A percentile compares a stretch with the other conserved stretches of the same genome.
These are phyloP conservation scores for Nymphicus hollandicus DNA, from an alignment of 2,113 vertebrate species.

Conservation along the genomic window DNA sequence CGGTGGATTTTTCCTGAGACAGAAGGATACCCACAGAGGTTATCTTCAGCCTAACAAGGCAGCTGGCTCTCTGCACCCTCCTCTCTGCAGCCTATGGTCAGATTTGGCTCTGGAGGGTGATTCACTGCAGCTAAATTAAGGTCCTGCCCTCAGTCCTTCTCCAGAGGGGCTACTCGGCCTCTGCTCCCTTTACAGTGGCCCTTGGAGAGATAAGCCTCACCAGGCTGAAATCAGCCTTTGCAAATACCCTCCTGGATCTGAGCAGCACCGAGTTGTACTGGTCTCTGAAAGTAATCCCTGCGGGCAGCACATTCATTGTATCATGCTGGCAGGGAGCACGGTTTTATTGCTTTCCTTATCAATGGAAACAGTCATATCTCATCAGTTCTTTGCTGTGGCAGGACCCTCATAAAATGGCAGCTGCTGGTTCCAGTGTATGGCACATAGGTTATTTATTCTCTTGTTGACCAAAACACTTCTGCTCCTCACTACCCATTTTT, in stretches of 20 bases:
- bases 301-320: neutral
- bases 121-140: neutral
- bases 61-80: neutral
- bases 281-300: neutral
- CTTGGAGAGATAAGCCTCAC: neutral
- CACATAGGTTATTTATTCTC: too few species aligned
- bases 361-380: neutral
- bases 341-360: neutral
- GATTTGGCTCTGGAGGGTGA: neutral
- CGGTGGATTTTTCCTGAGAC: neutral
- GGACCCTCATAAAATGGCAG: neutral
- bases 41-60: neutral
- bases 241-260: neutral
- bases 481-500: neutral
- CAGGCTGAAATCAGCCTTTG: neutral
- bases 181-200: neutral
- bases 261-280: neutral
- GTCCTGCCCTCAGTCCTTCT: neutral
- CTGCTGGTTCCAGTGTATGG: neutral
- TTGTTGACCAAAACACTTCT: neutral
- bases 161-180: neutral
- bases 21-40: neutral
- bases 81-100: fast-evolving
- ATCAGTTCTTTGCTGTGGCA: neutral
- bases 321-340: neutral